Conservation (phyloP, 2,888 invertebrate species). For the Leptothorax acervorum region DNA sequence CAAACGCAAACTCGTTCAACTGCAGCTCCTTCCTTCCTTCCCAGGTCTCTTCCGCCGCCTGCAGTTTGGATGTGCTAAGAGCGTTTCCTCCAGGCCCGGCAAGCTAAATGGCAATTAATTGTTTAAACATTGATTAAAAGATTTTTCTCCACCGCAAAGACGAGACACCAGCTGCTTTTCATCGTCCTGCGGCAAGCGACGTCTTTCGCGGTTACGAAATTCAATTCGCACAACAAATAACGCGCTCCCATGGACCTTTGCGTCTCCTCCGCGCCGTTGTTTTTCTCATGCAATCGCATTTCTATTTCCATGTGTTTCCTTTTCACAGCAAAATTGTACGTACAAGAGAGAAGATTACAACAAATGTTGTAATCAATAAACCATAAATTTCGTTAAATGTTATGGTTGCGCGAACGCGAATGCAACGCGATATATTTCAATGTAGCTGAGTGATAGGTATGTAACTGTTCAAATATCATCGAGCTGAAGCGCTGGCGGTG, state of each 20-base stretch:
- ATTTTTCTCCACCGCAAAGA: constrained; percentile 34
- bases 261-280: not conserved
- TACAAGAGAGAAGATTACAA: not conserved
- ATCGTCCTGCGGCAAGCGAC: not conserved
- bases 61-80: constrained; percentile 59
- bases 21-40: constrained; percentile 45
- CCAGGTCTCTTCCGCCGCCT: constrained; percentile 52
- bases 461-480: not conserved
- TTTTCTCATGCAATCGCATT: not conserved
- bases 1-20: constrained; percentile 77
- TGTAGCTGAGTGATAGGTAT: not conserved
- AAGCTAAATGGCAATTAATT: constrained; percentile 67
- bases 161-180: constrained; percentile 10
- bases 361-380: not conserved
- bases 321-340: not conserved
- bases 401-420: not conserved
- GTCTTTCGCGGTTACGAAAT: constrained; percentile 11
- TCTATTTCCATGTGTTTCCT: not conserved
- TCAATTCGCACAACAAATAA: constrained; percentile 22
- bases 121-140: constrained; percentile 69
- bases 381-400: constrained; percentile 3
- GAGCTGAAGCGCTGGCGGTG: no score
- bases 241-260: not conserved
- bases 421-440: not conserved
- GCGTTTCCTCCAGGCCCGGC: constrained; percentile 41